Evolutionary conservation across 2,113 vertebrate genomes (phyloP), one percentile per base, ranked within the genome.

Genomic region (Pluvialis apricaria): DNA sequence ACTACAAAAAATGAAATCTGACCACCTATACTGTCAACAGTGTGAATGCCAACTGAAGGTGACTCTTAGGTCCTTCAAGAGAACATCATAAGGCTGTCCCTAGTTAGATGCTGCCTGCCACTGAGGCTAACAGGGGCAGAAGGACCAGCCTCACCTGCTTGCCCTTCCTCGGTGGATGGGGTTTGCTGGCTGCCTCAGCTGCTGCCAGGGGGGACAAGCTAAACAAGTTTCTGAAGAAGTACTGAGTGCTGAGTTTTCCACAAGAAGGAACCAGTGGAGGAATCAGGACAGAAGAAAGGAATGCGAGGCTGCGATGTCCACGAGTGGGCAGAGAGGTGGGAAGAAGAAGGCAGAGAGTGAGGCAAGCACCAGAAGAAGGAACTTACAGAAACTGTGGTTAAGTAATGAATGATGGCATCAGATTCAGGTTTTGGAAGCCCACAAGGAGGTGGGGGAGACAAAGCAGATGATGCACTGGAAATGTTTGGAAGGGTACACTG

Each of bases 81-180:
- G 15, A 66, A 7, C 4, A 34, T 31, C 9, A 26, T 31, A 60
- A 79, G 34, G 34, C 25, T 82, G 6, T 29, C 57, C 15, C 13
- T 64, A 19, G 29, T 49, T 21, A 90, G 25, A 21, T 64, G 18
- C 34, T 86, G 54, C 25, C 36, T 90, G 32, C 8, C 20, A 52
- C 6, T 19, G 40, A 8, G 38, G 3, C 31, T 70, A 15, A 4
- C 22, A 34, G 64, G 17, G 36, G 14, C 55, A 91, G n/a, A 54
- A 62, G 31, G 45, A 49, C 21, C 36, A 71, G 22, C 11, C 7
- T 71, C n/a, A 49, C 1, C 3, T 13, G 3, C 13, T 64, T 2
- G 1, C 7, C 82, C 13, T n/a, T 72, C 29, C 13, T 82, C 1
- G 0, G 13, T 5, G 25, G 42, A 5, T 42, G 19, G 3, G 6